Evolutionary conservation across 1,140 invertebrate genomes (phyloP).

Genomic region (Drosophila sp.): DNA sequence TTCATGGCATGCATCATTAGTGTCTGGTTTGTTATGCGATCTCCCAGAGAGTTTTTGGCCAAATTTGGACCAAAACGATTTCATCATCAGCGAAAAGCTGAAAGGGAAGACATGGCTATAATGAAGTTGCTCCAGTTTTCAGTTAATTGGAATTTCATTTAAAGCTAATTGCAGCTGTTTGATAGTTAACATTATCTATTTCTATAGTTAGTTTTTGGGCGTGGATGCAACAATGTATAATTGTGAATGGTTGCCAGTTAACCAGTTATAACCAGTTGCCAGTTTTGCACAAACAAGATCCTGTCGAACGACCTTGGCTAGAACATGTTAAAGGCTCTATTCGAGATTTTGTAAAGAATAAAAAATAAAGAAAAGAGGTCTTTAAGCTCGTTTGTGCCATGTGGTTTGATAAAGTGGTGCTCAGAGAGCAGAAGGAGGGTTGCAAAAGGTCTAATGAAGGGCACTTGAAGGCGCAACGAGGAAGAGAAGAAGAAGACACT

Average conservation of each 20-base stretch:
- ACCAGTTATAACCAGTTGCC: conserved; percentile 61
- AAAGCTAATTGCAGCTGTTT: conserved; percentile 46
- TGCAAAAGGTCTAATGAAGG: conserved; percentile 69
- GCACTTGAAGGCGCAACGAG: conserved; percentile 62
- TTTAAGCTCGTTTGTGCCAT: conserved; percentile 33
- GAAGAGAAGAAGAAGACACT: conserved; percentile 8
- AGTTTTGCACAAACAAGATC: conserved; percentile 40
- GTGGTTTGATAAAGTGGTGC: conserved; percentile 6
- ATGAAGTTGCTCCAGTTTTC: conserved; percentile 75
- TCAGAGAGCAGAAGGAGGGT: background rate
- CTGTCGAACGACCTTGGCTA: conserved; percentile 76
- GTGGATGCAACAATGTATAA: background rate
- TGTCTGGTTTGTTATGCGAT: conserved; percentile 74
- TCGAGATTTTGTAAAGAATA: too few relatives aligned
- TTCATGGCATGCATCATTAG: conserved; percentile 65
- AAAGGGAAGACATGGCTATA: conserved; percentile 40
- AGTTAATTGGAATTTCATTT: conserved; percentile 75
- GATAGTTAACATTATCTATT: background rate
- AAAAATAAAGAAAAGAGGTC: conserved; percentile 1
- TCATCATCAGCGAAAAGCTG: conserved; percentile 52
- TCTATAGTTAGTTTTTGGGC: background rate
- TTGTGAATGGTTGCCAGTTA: background rate
- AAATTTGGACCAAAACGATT: conserved; percentile 48
- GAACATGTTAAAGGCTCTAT: conserved; percentile 66
- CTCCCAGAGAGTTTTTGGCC: conserved; percentile 60